Conservation (phyloP, 2,888 invertebrate species). For the Peribatodes rhomboidaria region DNA sequence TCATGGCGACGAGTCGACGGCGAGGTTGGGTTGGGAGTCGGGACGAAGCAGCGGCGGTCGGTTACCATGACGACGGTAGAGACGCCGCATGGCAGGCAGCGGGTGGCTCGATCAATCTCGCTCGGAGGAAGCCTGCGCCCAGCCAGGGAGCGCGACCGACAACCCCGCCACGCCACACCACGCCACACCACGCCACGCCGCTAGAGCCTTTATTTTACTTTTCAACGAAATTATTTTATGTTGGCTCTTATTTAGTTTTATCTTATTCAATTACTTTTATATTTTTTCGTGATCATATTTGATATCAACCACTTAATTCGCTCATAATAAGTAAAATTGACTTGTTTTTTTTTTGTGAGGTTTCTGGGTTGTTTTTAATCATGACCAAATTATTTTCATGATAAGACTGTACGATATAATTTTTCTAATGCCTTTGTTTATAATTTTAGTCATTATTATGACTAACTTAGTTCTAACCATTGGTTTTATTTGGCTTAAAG, state of each 20-base stretch:
- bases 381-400: neutral
- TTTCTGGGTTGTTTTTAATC: neutral
- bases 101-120: conserved; percentile 74
- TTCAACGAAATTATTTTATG: conserved; percentile 20
- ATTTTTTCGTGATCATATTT: neutral
- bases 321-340: neutral
- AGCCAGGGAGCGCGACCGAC: conserved; percentile 32
- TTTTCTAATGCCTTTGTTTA: no score
- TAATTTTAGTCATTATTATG: no score
- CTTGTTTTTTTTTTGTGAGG: neutral
- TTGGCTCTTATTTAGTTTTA: neutral
- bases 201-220: conserved; percentile 40
- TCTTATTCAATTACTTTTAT: neutral
- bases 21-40: conserved; percentile 40
- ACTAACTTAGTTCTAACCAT: no score
- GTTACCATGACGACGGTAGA: conserved; percentile 78
- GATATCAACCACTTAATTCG: neutral
- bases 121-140: conserved; percentile 67
- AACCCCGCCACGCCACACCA: conserved; percentile 22
- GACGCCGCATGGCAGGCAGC: conserved; percentile 59
- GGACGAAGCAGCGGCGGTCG: conserved; percentile 73
- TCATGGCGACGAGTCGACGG: conserved; percentile 50
- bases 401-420: no score
- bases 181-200: conserved; percentile 27
- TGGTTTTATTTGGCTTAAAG: neutral